These are phyloP conservation scores for Athripsodes cinereus DNA, from an alignment of 2,888 invertebrate genomes.

Conservation along the genomic window DNA sequence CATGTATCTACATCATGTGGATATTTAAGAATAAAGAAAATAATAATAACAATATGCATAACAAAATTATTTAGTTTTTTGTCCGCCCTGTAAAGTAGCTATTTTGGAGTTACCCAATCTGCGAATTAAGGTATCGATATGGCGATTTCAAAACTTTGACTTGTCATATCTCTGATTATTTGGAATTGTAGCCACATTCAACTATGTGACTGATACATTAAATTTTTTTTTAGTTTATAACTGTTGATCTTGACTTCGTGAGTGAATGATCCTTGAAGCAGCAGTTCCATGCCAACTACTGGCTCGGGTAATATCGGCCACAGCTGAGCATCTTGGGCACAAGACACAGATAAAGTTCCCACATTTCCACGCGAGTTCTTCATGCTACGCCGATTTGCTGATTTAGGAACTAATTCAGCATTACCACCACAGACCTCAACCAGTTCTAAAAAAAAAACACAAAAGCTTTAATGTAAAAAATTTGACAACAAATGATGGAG, in stretches of 20 bases:
- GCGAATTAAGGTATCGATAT: too few species aligned
- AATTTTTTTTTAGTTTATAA: not conserved
- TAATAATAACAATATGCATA: too few species aligned
- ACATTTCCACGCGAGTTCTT: not conserved
- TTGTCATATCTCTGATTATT: too few species aligned
- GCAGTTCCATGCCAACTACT: conserved; percentile 1
- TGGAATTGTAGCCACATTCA: too few species aligned
- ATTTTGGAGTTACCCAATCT: too few species aligned
- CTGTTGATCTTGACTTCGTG: not conserved
- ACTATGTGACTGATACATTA: too few species aligned
- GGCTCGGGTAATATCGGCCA: conserved; percentile 13
- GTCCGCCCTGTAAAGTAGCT: too few species aligned
- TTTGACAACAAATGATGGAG: not conserved
- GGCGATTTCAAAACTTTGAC: too few species aligned
- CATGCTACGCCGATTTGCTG: not conserved
- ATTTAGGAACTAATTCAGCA: not conserved
- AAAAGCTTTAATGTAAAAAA: not conserved
- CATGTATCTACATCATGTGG: too few species aligned
- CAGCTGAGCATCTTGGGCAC: conserved; percentile 13
- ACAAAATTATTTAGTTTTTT: too few species aligned
- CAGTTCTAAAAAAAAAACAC: conserved; percentile 5
- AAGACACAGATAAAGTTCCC: conserved; percentile 9
- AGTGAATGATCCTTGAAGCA: conserved; percentile 6
- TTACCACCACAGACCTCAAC: conserved; percentile 10
- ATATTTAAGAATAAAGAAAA: too few species aligned